Evolutionary conservation across 2,797 vertebrate species (phyloP), one percentile per base, ranked within the genome.

Genomic region (Lagodon rhomboides): DNA sequence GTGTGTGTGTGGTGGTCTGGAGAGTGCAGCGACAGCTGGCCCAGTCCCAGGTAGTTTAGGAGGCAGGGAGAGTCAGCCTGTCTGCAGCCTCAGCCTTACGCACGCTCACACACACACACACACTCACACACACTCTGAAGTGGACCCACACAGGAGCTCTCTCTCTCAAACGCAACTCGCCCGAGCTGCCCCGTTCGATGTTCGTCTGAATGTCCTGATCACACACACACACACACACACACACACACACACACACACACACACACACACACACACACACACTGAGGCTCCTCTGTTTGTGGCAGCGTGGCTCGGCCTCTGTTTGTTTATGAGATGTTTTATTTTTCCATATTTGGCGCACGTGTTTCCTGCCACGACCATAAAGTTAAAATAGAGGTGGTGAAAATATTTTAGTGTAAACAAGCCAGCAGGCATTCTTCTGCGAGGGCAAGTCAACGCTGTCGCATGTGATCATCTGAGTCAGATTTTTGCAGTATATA

Each of bases 21-120:
- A 87, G 89, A 87, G 84, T 23, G 49, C 84, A 79, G 84, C 89
- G 92, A 93, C 92, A 94, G 91, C 93, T 95, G 94, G 93, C 92
- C 83, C 74, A 20, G 85, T 89, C 91, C 94, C 94, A 95, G 93
- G 87, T 88, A 91, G 92, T 93, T 91, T 85, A 84, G 90, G 70
- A 85, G 89, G 87, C 81, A 88, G 81, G 56, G 82, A 90, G 84
- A 88, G 88, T 83, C 75, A 41, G 88, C 50, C 85, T 63, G 90
- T 88, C 90, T 91, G 83, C 85, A 90, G 87, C 79, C 81, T 76
- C 76, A 61, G 67, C 74, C 82, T 68, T 68, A 3, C 71, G 61
- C 73, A 60, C 75, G 83, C 78, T 58, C 67, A 67, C 66, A 44
- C 83, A 61, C 68, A 22, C 70, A 54, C 69, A 34, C 63, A 34